Evolutionary conservation across 2,797 vertebrate species (phyloP).

Genomic region (Phataginus tricuspis): DNA sequence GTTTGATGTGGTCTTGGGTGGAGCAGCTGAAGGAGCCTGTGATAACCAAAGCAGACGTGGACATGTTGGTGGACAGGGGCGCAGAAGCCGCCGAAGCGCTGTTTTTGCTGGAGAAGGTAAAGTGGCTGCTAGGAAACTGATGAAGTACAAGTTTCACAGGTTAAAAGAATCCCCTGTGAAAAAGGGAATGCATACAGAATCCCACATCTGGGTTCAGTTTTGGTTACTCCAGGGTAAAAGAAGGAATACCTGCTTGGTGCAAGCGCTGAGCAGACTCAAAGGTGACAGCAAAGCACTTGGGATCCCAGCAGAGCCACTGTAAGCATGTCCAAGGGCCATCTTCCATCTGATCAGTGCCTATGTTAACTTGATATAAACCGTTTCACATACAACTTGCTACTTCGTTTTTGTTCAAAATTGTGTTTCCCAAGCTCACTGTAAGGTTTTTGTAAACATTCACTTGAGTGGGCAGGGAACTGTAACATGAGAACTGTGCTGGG

Average conservation of each 20-base stretch:
- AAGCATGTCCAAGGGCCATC: neutral
- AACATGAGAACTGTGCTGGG: neutral
- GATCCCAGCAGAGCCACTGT: neutral
- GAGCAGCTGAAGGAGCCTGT: conserved; percentile 96
- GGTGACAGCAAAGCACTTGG: no score
- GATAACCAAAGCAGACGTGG: conserved; percentile 91
- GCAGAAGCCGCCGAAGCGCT: conserved; percentile 88
- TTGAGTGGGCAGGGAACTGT: neutral
- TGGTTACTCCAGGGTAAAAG: neutral
- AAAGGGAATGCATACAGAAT: neutral
- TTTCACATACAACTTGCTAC: neutral
- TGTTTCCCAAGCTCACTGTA: neutral
- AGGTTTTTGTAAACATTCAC: neutral
- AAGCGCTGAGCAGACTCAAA: no score
- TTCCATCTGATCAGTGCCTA: neutral
- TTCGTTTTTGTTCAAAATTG: conserved; percentile 45
- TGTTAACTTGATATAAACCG: conserved; percentile 30
- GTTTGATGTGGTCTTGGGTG: conserved; percentile 98
- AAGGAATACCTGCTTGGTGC: neutral
- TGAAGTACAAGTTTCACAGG: neutral
- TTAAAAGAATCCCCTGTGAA: neutral
- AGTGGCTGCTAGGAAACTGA: neutral
- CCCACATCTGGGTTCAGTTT: neutral
- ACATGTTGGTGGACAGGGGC: conserved; percentile 86
- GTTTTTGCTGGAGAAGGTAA: conserved; percentile 93